Conservation (phyloP, 2,113 vertebrate genomes). For the Hoplias malabaricus region DNA sequence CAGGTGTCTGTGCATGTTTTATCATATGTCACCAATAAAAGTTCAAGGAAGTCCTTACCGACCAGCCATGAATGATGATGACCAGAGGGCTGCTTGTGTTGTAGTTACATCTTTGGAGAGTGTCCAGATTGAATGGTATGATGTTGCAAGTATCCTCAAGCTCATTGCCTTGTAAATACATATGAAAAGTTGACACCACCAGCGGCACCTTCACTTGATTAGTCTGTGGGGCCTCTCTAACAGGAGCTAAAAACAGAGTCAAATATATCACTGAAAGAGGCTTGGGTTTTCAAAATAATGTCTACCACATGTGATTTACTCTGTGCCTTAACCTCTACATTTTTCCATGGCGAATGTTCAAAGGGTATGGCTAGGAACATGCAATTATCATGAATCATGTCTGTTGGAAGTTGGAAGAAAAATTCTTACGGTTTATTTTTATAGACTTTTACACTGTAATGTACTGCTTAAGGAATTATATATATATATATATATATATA, state of each 20-base stretch:
- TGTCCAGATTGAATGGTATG: slow-evolving; percentile 55
- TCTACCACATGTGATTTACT: neutral
- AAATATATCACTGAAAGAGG: slow-evolving; percentile 1
- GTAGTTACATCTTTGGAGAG: slow-evolving; percentile 74
- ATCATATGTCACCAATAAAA: too few species aligned
- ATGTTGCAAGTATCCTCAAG: slow-evolving; percentile 66
- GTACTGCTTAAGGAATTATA: too few species aligned
- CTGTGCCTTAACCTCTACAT: neutral
- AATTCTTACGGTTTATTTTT: slow-evolving; percentile 25
- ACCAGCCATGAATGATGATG: slow-evolving; percentile 85
- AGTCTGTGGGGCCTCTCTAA: neutral
- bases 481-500: too few species aligned
- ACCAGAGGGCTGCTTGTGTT: slow-evolving; percentile 77
- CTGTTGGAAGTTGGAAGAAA: neutral
- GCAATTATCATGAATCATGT: neutral
- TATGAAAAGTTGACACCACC: slow-evolving; percentile 69
- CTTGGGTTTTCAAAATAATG: neutral
- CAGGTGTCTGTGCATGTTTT: too few species aligned
- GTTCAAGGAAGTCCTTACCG: slow-evolving; percentile 66
- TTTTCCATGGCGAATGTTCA: slow-evolving; percentile 23
- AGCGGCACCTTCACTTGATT: neutral
- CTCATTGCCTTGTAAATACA: slow-evolving; percentile 57
- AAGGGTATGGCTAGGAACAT: slow-evolving; percentile 5
- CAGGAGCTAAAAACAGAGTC: slow-evolving; percentile 1
- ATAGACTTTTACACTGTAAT: neutral